phyloP scores from a whole-genome alignment of 2,113 vertebrate genomes.

The Meleagris gallopavo region DNA sequence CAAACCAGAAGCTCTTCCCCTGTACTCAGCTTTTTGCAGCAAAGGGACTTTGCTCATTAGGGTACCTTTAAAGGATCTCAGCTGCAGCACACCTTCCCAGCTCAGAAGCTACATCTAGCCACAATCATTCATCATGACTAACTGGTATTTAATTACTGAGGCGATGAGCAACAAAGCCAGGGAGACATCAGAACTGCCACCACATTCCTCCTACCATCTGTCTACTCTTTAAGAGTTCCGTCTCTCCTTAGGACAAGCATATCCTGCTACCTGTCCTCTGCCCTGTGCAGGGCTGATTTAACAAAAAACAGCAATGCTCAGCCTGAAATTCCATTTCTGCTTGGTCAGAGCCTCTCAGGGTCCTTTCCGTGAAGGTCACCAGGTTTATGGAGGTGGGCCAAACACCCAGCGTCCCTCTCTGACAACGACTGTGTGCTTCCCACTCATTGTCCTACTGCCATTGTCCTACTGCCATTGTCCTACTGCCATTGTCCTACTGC shows the following conservation, averaged over 20 bases:
- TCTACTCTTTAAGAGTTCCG: accelerated
- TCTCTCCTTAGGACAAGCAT: background rate
- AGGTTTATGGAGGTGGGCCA: background rate
- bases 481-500: background rate
- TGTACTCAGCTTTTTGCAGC: background rate
- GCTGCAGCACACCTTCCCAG: background rate
- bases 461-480: constrained; percentile 42
- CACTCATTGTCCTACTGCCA: constrained; percentile 1
- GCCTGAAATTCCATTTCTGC: background rate
- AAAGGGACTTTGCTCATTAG: accelerated
- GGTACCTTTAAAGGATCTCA: background rate
- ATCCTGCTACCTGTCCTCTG: background rate
- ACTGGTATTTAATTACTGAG: background rate
- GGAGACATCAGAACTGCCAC: background rate
- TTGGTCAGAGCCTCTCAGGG: background rate
- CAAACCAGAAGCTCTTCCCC: background rate
- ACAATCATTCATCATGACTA: background rate
- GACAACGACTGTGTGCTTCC: background rate
- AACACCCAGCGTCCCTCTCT: background rate
- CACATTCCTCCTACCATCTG: background rate
- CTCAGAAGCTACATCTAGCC: background rate
- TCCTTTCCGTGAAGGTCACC: background rate
- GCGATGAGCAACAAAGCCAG: background rate
- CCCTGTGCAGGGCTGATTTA: background rate
- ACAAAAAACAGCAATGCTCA: background rate